Base-by-base conservation (phyloP, 64 coral and sea anemone species). In the Astreopora myriophthalma region DNA sequence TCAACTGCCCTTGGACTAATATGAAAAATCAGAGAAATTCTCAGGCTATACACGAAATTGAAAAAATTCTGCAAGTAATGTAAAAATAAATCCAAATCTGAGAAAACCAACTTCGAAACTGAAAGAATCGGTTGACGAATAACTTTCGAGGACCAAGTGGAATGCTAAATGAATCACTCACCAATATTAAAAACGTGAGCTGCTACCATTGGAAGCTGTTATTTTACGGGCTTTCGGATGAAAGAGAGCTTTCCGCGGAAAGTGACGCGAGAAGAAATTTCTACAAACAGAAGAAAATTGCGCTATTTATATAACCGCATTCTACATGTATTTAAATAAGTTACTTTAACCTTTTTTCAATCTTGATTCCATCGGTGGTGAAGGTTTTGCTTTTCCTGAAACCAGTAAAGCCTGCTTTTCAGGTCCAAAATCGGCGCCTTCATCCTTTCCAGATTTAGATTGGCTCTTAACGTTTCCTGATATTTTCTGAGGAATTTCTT, bases 371-470 rank as follows among this genome's bases (percentile, higher is more conserved):
- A 69, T 40, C 26, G 79, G 57, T 35, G 79, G 40, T n/a, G 44
- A 26, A 60, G 48, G 26, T 75, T 60, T 81, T 23, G 24, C 14
- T 17, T 85, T 71, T 37, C 48, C 85, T 13, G 40, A 30, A 25
- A 14, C 71, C 64, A 93, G 40, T 26, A 84, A 36, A 46, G 48
- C 64, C 66, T 95, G 73, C 25, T 78, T 85, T 29, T 86, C 73
- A 1, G 48, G 32, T 30, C 58, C 63, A 6, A 20, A 83, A 58
- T 94, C 72, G n/a, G n/a, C n/a, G 42, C 64, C 61, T 85, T 90
- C 63, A n/a, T 94, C 69, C 52, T 46, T 88, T 81, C 74, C 67
- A 79, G 85, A 32, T 79, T 94, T 33, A 82, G 72, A 34, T 60
- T 73, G 29, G 52, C 85, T 82, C 46, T 76, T 88, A 5, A 5